Evolutionary conservation across 2,888 invertebrate species (phyloP).

Genomic region (Standfussiana lucernea): DNA sequence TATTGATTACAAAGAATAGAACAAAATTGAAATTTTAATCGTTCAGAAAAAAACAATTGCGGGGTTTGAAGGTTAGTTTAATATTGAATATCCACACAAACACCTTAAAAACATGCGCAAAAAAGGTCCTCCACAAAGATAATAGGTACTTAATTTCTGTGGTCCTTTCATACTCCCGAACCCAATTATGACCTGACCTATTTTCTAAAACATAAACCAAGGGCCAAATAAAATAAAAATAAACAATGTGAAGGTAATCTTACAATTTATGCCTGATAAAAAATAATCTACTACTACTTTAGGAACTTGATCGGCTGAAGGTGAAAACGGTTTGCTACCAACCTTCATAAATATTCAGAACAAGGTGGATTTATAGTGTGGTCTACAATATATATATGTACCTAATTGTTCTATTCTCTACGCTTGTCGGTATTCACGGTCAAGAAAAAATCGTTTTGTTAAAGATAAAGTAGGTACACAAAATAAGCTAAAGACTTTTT

Average conservation of each 20-base stretch:
- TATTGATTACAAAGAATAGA: not conserved
- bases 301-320: constrained; percentile 22
- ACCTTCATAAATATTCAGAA: constrained; percentile 47
- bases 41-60: not conserved
- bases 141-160: constrained; percentile 26
- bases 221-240: constrained; percentile 24
- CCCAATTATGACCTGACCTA: constrained; percentile 39
- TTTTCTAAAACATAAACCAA: constrained; percentile 27
- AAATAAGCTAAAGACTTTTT: too few species aligned
- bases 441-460: too few species aligned
- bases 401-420: not conserved
- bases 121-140: not conserved
- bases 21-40: not conserved
- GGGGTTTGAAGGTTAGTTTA: not conserved
- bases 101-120: constrained; percentile 5
- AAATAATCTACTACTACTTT: constrained; percentile 31
- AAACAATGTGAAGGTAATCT: constrained; percentile 33
- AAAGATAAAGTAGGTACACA: too few species aligned
- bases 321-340: constrained; percentile 29
- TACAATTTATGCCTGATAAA: constrained; percentile 25
- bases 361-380: constrained; percentile 2
- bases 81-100: not conserved
- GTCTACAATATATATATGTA: not conserved
- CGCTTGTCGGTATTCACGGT: not conserved
- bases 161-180: constrained; percentile 7